A percentile compares a stretch with the other conserved stretches of the same genome.
These are phyloP conservation scores for Apostichopus californicus DNA, from an alignment of 35 echinoderm and acorn worm species.

Conservation along the genomic window DNA sequence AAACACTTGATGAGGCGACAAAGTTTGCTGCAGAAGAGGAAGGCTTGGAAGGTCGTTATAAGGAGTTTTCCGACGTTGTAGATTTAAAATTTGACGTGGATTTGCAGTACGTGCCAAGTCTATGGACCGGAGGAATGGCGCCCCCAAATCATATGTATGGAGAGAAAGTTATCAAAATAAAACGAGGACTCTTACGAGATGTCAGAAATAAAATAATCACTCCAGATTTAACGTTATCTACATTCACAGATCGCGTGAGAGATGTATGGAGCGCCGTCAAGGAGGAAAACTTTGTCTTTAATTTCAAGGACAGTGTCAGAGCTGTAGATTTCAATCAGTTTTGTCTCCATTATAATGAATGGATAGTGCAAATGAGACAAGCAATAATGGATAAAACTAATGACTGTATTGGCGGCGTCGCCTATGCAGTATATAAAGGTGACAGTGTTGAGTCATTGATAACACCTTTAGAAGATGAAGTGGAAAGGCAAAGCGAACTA, in stretches of 20 bases:
- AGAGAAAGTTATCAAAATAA: neutral
- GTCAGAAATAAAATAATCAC: neutral
- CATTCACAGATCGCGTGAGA: constrained; percentile 2
- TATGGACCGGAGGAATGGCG: constrained; percentile 14
- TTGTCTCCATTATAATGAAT: constrained; percentile 29
- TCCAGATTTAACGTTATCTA: neutral
- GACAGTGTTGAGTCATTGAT: no score
- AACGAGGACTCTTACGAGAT: neutral
- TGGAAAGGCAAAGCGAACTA: no score
- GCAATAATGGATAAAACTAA: neutral
- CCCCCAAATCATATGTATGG: constrained; percentile 43
- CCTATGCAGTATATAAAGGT: no score
- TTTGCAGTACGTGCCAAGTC: neutral
- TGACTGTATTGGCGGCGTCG: neutral
- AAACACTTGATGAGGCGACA: no score
- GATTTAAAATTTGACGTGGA: neutral
- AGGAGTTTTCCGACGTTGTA: no score
- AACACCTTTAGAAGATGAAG: no score
- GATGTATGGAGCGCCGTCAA: constrained; percentile 48
- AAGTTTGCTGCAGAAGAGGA: no score
- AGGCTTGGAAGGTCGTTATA: no score
- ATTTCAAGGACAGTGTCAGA: constrained; percentile 42
- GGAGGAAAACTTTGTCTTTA: constrained; percentile 49
- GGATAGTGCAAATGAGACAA: constrained; percentile 33
- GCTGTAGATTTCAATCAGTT: constrained; percentile 31